Percentiles rank a stretch among this genome's conserved stretches.
Conservation (phyloP, 2,888 invertebrate species). For the Ophioninae sp. region DNA sequence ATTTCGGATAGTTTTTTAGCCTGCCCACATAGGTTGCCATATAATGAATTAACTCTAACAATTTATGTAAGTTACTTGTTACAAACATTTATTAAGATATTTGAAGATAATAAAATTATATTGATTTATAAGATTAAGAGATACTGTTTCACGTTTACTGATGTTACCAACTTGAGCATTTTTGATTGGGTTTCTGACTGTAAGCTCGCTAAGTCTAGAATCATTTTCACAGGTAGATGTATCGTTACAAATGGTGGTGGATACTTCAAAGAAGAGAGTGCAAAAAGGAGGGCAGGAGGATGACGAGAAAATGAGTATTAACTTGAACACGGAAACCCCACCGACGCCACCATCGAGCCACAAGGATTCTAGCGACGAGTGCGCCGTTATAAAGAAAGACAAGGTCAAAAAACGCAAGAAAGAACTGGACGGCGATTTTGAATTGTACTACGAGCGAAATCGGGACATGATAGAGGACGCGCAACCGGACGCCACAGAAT, state of each 20-base stretch:
- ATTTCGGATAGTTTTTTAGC: background rate
- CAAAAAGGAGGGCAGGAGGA: conserved; percentile 31
- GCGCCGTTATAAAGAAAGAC: conserved; percentile 65
- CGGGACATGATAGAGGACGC: conserved; percentile 82
- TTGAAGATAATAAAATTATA: background rate
- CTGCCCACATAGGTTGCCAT: no score
- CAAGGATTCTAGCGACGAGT: conserved; percentile 73
- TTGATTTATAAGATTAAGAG: background rate
- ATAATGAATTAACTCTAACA: background rate
- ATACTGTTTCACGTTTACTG: background rate
- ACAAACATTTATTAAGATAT: background rate
- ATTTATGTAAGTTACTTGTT: background rate
- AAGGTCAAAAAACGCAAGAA: conserved; percentile 63
- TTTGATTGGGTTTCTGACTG: background rate
- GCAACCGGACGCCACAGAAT: conserved; percentile 81
- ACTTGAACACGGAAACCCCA: conserved; percentile 71
- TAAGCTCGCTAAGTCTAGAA: background rate
- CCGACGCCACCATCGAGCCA: conserved; percentile 75
- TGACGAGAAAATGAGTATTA: conserved; percentile 65
- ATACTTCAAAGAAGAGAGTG: conserved; percentile 38
- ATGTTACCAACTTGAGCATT: background rate
- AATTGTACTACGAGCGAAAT: conserved; percentile 82
- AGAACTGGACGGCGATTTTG: conserved; percentile 78
- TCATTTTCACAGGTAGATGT: background rate
- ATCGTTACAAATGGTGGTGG: conserved; percentile 43